Percentiles rank a stretch among this genome's conserved stretches.
Evolutionary conservation across 2,113 vertebrate genomes (phyloP).

Genomic region (Archocentrus centrarchus): DNA sequence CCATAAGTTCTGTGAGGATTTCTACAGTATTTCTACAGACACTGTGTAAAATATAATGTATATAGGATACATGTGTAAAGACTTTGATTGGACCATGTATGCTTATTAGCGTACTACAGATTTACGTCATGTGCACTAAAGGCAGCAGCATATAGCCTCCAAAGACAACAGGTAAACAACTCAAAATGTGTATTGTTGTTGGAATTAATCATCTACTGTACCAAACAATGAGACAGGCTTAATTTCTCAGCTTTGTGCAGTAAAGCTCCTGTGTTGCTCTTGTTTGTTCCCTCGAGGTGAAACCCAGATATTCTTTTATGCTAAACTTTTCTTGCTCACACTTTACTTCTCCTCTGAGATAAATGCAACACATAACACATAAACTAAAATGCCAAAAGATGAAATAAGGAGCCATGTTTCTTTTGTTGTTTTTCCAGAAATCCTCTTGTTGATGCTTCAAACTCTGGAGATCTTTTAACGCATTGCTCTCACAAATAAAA

Average conservation of each 20-base stretch:
- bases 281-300: conserved; percentile 61
- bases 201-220: conserved; percentile 59
- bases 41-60: background rate
- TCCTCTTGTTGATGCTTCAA: conserved; percentile 51
- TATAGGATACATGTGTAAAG: conserved; percentile 8
- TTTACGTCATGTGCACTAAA: background rate
- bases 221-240: conserved; percentile 18
- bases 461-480: conserved; percentile 28
- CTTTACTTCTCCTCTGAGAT: conserved; percentile 68
- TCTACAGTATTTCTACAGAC: conserved; percentile 20
- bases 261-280: conserved; percentile 23
- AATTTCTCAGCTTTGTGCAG: conserved; percentile 42
- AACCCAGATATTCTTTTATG: conserved; percentile 74
- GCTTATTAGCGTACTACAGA: background rate
- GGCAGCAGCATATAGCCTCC: background rate
- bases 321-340: conserved; percentile 65
- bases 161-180: conserved; percentile 23
- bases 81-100: conserved; percentile 31
- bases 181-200: conserved; percentile 43
- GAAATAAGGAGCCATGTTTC: conserved; percentile 57
- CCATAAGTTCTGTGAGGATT: conserved; percentile 44
- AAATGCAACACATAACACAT: conserved; percentile 46
- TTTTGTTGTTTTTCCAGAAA: conserved; percentile 63
- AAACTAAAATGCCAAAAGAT: conserved; percentile 48
- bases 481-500: conserved; percentile 9